Evolutionary conservation across 2,797 vertebrate species (phyloP), one percentile per base, ranked within the genome.

Genomic region (Glossophaga mutica): DNA sequence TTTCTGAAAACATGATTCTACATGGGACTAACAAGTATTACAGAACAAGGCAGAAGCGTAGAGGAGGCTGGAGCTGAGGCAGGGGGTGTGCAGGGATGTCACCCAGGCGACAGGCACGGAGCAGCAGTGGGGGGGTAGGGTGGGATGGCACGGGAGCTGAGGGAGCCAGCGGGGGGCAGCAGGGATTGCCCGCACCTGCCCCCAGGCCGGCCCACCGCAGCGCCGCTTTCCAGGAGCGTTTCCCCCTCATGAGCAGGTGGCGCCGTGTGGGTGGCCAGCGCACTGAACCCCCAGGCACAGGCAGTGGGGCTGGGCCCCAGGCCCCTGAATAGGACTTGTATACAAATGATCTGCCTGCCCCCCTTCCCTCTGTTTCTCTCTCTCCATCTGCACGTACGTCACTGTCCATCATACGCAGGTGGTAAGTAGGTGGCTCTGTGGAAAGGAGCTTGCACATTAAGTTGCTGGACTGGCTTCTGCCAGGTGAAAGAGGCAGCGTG

Each of bases 51-150:
- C 26, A 24, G 18, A 1, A 5, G 26, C 12, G 18, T 10, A 26
- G 50, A 32, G 59, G 32, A 39, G 15, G 70, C 55, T 55, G n/a
- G 29, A 46, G 50, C 62, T 42, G 62, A 42, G 65, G 48, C 29
- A 3, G 50, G 6, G 39, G 57, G 42, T 9, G 0, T 3, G 26
- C 48, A 16, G 57, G 46, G 46, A 6, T 29, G 39, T 65, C 24
- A 29, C 21, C 21, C 9, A 6, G 44, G 1, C 6, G 6, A 18
- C 0, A 1, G 19, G 76, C n/a, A n/a, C n/a, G n/a, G n/a, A n/a
- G n/a, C n/a, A n/a, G n/a, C n/a, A n/a, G n/a, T n/a, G n/a, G n/a
- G n/a, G n/a, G n/a, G n/a, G n/a, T n/a, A n/a, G n/a, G n/a, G n/a
- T n/a, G n/a, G n/a, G n/a, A n/a, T n/a, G 9, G 8, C 14, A 16